These are phyloP conservation scores for Charaxes varanes DNA, from an alignment of 1,140 invertebrate genomes.

Conservation along the genomic window DNA sequence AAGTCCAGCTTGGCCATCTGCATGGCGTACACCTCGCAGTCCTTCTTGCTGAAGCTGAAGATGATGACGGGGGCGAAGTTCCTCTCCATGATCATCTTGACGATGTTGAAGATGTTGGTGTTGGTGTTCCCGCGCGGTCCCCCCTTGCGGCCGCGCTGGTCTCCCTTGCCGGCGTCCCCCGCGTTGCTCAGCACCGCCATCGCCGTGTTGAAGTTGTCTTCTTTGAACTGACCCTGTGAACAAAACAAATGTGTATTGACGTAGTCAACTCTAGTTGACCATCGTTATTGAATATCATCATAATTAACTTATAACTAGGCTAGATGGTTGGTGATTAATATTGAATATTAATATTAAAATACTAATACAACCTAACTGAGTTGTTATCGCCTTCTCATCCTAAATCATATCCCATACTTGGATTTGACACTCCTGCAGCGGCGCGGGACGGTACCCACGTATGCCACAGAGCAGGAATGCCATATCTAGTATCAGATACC, in stretches of 20 bases:
- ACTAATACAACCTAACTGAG: no score
- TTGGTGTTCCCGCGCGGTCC: conserved; percentile 80
- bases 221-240: conserved; percentile 89
- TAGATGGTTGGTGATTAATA: no score
- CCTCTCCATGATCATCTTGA: conserved; percentile 99
- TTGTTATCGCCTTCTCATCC: no score
- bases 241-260: not conserved
- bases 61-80: conserved; percentile 98
- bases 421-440: no score
- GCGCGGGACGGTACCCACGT: no score
- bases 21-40: conserved; percentile 97
- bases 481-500: not conserved
- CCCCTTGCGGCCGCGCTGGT: conserved; percentile 81
- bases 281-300: no score
- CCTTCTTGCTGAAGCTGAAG: conserved; percentile 99
- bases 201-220: conserved; percentile 97
- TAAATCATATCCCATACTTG: no score
- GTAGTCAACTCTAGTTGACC: no score
- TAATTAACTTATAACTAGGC: no score
- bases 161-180: conserved; percentile 85
- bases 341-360: no score
- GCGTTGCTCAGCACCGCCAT: conserved; percentile 89
- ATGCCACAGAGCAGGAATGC: no score
- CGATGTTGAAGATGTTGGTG: conserved; percentile 96
- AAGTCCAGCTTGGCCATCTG: conserved; percentile 98